These are phyloP conservation scores for Balaenoptera acutorostrata DNA, from an alignment of 2,113 vertebrate species.

Conservation along the genomic window DNA sequence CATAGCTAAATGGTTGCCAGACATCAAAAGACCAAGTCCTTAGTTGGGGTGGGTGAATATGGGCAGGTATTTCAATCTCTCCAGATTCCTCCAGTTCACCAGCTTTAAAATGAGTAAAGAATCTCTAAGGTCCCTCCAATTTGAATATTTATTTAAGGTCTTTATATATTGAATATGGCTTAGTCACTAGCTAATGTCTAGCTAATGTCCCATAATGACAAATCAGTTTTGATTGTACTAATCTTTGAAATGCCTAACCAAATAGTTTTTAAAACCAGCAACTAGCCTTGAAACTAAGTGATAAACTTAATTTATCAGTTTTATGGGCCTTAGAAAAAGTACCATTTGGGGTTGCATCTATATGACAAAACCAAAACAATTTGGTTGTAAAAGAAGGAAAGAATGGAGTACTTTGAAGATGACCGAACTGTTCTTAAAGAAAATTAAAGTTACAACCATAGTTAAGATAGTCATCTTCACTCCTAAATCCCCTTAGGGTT, in stretches of 20 bases:
- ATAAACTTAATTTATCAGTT: not conserved
- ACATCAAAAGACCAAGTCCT: not conserved
- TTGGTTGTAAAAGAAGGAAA: not conserved
- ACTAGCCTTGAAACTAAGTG: slow-evolving; percentile 8
- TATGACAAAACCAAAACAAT: not conserved
- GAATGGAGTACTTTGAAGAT: not conserved
- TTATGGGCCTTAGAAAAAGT: not conserved
- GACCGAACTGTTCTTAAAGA: not conserved
- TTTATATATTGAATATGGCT: not conserved
- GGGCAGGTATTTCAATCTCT: not conserved
- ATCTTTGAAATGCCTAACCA: not conserved
- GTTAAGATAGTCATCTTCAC: not conserved
- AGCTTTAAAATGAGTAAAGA: not conserved
- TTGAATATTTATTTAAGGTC: not conserved
- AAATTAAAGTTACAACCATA: not conserved
- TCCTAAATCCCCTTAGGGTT: not conserved
- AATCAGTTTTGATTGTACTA: not conserved
- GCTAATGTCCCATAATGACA: not conserved
- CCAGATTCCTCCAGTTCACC: not conserved
- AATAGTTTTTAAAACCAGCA: slow-evolving; percentile 3
- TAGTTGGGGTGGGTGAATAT: not conserved
- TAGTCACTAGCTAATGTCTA: not conserved
- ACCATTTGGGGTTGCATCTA: not conserved
- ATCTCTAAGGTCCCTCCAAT: not conserved
- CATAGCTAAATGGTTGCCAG: not conserved